phyloP scores from a whole-genome alignment of 2,797 vertebrate species.

The Borostomias antarcticus region DNA sequence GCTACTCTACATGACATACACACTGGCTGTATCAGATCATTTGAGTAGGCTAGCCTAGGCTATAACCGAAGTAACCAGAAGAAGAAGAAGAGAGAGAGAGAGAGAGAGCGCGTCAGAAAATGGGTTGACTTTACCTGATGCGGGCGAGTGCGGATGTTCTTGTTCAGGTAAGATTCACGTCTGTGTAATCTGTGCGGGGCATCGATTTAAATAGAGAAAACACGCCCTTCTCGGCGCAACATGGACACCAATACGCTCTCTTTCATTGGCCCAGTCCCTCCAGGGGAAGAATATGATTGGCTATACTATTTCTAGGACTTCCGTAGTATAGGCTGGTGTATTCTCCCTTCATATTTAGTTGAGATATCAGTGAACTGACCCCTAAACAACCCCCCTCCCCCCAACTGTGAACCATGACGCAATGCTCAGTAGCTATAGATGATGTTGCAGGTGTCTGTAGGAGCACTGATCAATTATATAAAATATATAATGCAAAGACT shows the following conservation, averaged over 20 bases:
- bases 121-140: constrained; percentile 55
- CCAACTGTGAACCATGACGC: no score
- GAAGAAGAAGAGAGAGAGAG: neutral
- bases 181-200: constrained; percentile 43
- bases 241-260: constrained; percentile 21
- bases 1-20: neutral
- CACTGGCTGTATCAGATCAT: no score
- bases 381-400: no score
- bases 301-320: neutral
- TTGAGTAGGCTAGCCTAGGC: no score
- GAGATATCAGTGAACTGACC: neutral
- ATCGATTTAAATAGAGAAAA: constrained; percentile 68
- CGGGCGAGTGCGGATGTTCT: constrained; percentile 7
- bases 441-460: no score
- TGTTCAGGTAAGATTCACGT: constrained; percentile 49
- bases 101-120: neutral
- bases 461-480: no score
- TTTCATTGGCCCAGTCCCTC: constrained; percentile 63
- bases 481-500: no score
- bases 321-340: neutral
- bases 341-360: neutral
- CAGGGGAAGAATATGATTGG: constrained; percentile 45
- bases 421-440: no score
- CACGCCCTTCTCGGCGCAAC: constrained; percentile 65
- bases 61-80: no score